These are phyloP conservation scores for Agelas oroides DNA, from an alignment of 37 sponge, comb jelly and placozoan genomes.

Conservation along the genomic window DNA sequence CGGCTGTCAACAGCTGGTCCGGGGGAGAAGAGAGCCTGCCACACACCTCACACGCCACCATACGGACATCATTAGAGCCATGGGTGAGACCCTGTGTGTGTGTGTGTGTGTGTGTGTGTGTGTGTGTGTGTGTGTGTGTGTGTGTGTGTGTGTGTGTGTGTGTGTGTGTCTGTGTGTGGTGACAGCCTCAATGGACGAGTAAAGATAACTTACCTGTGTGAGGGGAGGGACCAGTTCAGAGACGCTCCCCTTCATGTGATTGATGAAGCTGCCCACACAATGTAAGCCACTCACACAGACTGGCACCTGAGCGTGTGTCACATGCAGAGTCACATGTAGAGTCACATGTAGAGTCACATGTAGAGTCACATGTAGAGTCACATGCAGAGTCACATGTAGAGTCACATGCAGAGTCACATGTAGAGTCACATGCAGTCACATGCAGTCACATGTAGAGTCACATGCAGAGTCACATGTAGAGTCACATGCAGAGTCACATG, in stretches of 20 bases:
- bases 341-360: no score
- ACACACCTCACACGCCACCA: constrained; percentile 67
- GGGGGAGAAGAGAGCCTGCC: constrained; percentile 8
- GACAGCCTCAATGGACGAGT: neutral
- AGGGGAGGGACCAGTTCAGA: constrained; percentile 10
- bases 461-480: no score
- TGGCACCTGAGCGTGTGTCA: constrained; percentile 49
- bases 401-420: neutral
- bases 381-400: no score
- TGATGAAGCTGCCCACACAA: constrained; percentile 43
- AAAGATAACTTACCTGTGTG: constrained; percentile 21
- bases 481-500: no score
- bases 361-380: no score
- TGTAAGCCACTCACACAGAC: constrained; percentile 63
- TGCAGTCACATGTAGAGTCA: neutral
- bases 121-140: neutral
- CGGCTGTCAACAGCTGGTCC: constrained; percentile 21
- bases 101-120: neutral
- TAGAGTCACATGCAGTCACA: no score
- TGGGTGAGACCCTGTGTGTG: constrained; percentile 42
- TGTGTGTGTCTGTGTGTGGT: neutral
- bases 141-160: neutral
- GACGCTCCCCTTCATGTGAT: constrained; percentile 14
- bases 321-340: no score
- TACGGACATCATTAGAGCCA: constrained; percentile 55